phyloP scores from a whole-genome alignment of 2,888 invertebrate species.

The Metalampra italica region DNA sequence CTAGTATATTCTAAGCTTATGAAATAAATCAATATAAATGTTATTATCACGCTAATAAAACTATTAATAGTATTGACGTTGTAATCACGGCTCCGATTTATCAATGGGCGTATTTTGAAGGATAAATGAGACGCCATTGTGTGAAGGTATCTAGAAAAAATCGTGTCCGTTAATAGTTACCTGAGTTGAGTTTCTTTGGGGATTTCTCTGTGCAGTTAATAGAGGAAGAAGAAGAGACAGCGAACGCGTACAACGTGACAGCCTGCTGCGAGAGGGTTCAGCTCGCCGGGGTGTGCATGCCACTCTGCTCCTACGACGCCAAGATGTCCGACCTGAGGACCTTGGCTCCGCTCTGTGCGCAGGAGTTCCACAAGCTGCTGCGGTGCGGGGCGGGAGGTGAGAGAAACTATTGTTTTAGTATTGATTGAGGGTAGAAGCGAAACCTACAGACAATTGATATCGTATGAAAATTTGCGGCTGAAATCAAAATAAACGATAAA shows the following conservation, averaged over 20 bases:
- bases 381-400: slow-evolving; percentile 80
- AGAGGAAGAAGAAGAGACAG: slow-evolving; percentile 79
- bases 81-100: too few species aligned
- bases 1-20: too few species aligned
- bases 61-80: too few species aligned
- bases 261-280: slow-evolving; percentile 87
- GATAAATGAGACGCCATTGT: too few species aligned
- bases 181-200: not conserved
- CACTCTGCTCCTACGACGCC: slow-evolving; percentile 89
- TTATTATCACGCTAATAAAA: too few species aligned
- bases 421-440: not conserved
- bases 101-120: too few species aligned
- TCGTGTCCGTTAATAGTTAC: too few species aligned
- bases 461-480: too few species aligned
- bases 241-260: slow-evolving; percentile 86
- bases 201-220: slow-evolving; percentile 52
- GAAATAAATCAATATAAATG: too few species aligned
- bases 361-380: slow-evolving; percentile 85
- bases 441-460: too few species aligned
- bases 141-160: too few species aligned
- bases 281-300: slow-evolving; percentile 83
- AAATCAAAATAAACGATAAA: too few species aligned
- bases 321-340: slow-evolving; percentile 88
- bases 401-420: slow-evolving; percentile 1
- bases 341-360: slow-evolving; percentile 85